These are phyloP conservation scores for Betta splendens DNA, from an alignment of 2,797 vertebrate genomes.

Conservation along the genomic window DNA sequence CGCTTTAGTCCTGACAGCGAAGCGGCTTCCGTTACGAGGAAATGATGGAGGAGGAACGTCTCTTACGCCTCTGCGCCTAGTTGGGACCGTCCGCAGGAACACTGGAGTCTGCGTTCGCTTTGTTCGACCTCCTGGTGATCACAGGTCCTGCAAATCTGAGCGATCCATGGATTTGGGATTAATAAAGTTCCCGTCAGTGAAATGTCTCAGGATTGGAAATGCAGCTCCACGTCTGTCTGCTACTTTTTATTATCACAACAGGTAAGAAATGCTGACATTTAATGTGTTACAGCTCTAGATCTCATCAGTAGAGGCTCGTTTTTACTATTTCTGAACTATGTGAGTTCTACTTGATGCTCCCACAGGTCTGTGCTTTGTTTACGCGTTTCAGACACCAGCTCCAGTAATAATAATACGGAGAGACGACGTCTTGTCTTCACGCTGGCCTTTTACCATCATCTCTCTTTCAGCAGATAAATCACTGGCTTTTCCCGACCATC, in stretches of 20 bases:
- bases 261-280: constrained; percentile 59
- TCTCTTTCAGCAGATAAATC: constrained; percentile 48
- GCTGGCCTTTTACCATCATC: not conserved
- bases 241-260: constrained; percentile 74
- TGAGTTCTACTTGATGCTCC: not conserved
- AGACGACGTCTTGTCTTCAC: too few species aligned
- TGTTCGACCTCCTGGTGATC: not conserved
- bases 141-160: not conserved
- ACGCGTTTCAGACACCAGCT: too few species aligned
- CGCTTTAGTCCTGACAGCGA: constrained; percentile 34
- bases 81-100: constrained; percentile 32
- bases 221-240: constrained; percentile 71
- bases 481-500: constrained; percentile 25
- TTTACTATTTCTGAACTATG: not conserved
- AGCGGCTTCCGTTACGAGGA: constrained; percentile 61
- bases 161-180: constrained; percentile 61
- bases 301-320: not conserved
- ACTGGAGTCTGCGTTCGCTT: constrained; percentile 1
- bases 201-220: constrained; percentile 81
- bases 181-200: constrained; percentile 52
- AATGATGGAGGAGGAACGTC: constrained; percentile 66
- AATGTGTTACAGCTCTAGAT: not conserved
- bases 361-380: not conserved
- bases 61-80: constrained; percentile 47
- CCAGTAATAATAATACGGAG: too few species aligned